A percentile compares a stretch with the other conserved stretches of the same genome.
Evolutionary conservation across 2,888 invertebrate genomes (phyloP).

Genomic region (Harpalus rubripes): DNA sequence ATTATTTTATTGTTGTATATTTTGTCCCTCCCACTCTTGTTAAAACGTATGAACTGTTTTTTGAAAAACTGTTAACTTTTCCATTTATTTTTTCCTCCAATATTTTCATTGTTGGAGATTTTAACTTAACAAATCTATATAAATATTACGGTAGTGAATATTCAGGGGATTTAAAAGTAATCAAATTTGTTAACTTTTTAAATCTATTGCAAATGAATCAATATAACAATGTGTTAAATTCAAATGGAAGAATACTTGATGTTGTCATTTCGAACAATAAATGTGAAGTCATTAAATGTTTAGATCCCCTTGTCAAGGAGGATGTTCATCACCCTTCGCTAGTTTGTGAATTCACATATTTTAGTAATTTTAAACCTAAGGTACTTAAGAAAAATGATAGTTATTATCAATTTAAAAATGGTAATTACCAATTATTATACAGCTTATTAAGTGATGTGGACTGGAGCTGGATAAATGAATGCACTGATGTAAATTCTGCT

Average conservation of each 20-base stretch:
- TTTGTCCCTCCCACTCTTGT: slow-evolving; percentile 1
- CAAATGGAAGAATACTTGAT: slow-evolving; percentile 1
- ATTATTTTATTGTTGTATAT: slow-evolving; percentile 8
- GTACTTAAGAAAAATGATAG: not conserved
- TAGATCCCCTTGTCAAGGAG: not conserved
- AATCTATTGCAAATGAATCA: slow-evolving; percentile 7
- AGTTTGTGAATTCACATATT: not conserved
- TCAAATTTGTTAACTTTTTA: slow-evolving; percentile 10
- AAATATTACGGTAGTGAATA: slow-evolving; percentile 4
- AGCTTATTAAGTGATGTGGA: not conserved
- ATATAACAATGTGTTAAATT: not conserved
- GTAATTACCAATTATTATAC: not conserved
- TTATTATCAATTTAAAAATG: no score
- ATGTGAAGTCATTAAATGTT: not conserved
- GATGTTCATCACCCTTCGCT: not conserved
- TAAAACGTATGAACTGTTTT: not conserved
- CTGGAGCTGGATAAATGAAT: slow-evolving; percentile 5
- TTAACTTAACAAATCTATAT: slow-evolving; percentile 22
- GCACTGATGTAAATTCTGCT: slow-evolving; percentile 3
- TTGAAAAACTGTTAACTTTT: not conserved
- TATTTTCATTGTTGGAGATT: slow-evolving; percentile 14
- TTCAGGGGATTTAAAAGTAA: slow-evolving; percentile 3
- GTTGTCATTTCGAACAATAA: not conserved
- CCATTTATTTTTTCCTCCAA: not conserved
- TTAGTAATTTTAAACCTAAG: not conserved